Percentiles rank a stretch among this genome's conserved stretches.
phyloP scores from a whole-genome alignment of 2,797 vertebrate species.

The Acipenser oxyrinchus region DNA sequence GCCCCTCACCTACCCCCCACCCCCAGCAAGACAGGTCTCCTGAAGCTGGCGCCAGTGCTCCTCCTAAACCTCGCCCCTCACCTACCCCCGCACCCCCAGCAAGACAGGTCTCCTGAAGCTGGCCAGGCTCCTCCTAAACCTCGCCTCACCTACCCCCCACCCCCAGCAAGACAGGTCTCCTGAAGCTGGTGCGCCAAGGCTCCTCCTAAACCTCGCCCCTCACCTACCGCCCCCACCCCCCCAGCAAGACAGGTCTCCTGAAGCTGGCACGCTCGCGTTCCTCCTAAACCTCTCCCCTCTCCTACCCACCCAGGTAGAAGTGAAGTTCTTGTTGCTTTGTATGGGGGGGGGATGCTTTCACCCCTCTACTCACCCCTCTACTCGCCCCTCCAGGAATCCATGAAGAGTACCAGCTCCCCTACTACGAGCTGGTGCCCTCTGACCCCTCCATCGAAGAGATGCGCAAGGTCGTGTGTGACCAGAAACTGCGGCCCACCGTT shows the following conservation, averaged over 20 bases:
- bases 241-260: slow-evolving; percentile 4
- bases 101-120: slow-evolving; percentile 1
- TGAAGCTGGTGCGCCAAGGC: slow-evolving; percentile 10
- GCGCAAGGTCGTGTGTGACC: slow-evolving; percentile 96
- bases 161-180: background rate
- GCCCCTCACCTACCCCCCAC: background rate
- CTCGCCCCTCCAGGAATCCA: slow-evolving; percentile 70
- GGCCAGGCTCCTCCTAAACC: slow-evolving; percentile 4
- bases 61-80: too few species aligned
- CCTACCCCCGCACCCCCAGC: background rate
- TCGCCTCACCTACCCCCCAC: background rate
- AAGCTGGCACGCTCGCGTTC: slow-evolving; percentile 7
- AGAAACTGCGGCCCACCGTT: slow-evolving; percentile 89
- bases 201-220: too few species aligned
- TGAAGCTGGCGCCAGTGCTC: slow-evolving; percentile 7
- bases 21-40: background rate
- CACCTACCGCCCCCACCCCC: too few species aligned
- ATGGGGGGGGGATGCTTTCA: too few species aligned
- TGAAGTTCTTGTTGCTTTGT: background rate
- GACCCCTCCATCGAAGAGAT: slow-evolving; percentile 98
- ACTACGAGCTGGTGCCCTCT: slow-evolving; percentile 92
- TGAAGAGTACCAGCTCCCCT: slow-evolving; percentile 96
- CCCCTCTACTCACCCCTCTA: background rate
- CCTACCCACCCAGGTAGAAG: background rate
- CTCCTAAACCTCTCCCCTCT: too few species aligned